Evolutionary conservation across 2,888 invertebrate species (phyloP).

Genomic region (Megamerina dolium): DNA sequence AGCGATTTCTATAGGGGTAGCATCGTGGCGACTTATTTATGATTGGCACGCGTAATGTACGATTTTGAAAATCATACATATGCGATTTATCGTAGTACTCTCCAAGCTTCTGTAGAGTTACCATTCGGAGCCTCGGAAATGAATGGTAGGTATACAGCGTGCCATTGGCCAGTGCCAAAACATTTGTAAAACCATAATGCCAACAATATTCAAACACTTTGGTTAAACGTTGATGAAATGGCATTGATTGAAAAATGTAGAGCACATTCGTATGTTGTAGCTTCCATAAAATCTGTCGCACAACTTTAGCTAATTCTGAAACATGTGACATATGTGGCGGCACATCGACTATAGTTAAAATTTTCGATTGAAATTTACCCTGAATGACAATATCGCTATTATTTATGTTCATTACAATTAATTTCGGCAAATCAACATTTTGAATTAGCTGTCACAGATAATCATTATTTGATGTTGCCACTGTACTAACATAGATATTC

Average conservation of each 20-base stretch:
- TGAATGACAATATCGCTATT: too few relatives aligned
- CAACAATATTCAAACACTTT: constrained; percentile 26
- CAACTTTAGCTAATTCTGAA: too few relatives aligned
- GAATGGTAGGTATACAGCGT: constrained; percentile 27
- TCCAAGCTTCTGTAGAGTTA: constrained; percentile 12
- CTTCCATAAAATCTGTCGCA: constrained; percentile 17
- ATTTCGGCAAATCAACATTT: too few relatives aligned
- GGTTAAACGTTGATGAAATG: too few relatives aligned
- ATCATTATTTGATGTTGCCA: too few relatives aligned
- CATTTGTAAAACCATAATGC: constrained; percentile 27
- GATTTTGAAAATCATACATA: constrained; percentile 25
- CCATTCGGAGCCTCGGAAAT: constrained; percentile 20
- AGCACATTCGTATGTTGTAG: constrained; percentile 13
- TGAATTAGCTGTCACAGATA: too few relatives aligned
- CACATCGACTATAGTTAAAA: too few relatives aligned
- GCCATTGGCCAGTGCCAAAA: constrained; percentile 15
- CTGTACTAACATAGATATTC: too few relatives aligned
- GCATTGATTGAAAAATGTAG: constrained; percentile 1
- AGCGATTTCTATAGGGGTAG: constrained; percentile 18
- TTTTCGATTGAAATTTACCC: too few relatives aligned
- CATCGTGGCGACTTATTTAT: constrained; percentile 10
- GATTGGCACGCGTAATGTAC: constrained; percentile 15
- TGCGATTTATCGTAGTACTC: constrained; percentile 17
- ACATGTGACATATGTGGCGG: too few relatives aligned
- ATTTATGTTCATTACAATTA: too few relatives aligned